Base-by-base conservation (phyloP, 2,888 invertebrate genomes). In the Cremastinae sp. region DNA sequence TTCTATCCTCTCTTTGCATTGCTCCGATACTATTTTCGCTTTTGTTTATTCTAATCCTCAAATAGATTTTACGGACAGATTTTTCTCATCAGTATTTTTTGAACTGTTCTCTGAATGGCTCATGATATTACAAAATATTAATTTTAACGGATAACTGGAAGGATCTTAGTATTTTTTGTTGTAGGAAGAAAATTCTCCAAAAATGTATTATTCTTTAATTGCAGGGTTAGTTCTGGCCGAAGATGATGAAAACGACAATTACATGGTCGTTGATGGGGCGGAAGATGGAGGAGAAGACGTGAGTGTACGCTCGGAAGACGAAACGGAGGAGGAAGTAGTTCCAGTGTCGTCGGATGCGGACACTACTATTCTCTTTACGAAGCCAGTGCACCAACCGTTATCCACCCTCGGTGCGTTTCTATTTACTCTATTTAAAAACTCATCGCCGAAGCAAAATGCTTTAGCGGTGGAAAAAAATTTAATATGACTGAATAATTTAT, bases 271-370 rank as follows among this genome's bases (percentile, higher is more conserved):
- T 49, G 92, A 92, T 61, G 85, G 90, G 0, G 92, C 92, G 20
- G 94, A 93, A 34, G 93, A 92, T 58, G 92, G 92, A 45, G 91
- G 92, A 0, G 93, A 93, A 58, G 91, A 91, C n/a, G 90, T 89
- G 71, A 90, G 88, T 71, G 86, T 90, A n/a, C 87, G 91, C 51
- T 84, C 88, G 1, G 91, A 91, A 51, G 91, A 90, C 70, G 90
- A 90, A 59, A 76, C 84, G 1, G 94, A 94, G 34, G 94, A 93
- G 79, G 92, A 92, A 82, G 92, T 93, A 77, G 92, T 92, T 1
- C 93, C 93, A 79, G 94, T 96, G 1, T 98, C 98, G 0, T 95
- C 96, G 53, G 96, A 98, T 91, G 96, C 97, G 1, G 97, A 98
- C 84, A 96, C 98, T 0, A 95, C 94, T 12, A 93, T 99, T 85